These are phyloP conservation scores for Passer domesticus DNA, from an alignment of 2,113 vertebrate species.

Conservation along the genomic window DNA sequence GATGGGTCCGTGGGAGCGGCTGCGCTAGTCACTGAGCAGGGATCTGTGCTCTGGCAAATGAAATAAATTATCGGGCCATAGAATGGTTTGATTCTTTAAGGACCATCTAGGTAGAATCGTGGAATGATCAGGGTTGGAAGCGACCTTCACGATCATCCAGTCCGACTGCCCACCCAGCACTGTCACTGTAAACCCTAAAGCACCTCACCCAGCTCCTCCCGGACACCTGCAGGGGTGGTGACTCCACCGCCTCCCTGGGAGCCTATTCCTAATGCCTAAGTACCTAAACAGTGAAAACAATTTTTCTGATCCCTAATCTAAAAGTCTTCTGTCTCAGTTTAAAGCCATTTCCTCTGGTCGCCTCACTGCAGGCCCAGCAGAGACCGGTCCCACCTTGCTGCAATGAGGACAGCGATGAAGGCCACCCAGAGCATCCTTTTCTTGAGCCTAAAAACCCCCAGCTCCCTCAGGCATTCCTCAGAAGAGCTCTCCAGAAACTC, in stretches of 20 bases:
- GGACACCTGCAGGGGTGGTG: neutral
- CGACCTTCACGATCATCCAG: neutral
- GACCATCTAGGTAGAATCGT: fast-evolving
- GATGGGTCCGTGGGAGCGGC: neutral
- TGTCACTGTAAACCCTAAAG: neutral
- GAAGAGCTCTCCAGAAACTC: neutral
- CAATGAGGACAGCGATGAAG: neutral
- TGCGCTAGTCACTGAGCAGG: neutral
- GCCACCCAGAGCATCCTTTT: neutral
- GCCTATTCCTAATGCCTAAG: neutral
- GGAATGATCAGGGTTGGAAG: neutral
- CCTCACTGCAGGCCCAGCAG: neutral
- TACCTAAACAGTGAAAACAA: neutral
- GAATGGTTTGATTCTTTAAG: neutral
- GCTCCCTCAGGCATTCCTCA: neutral
- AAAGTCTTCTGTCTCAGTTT: neutral
- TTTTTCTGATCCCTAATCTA: fast-evolving
- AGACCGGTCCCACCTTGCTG: fast-evolving
- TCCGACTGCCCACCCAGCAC: neutral
- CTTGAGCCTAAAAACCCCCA: neutral
- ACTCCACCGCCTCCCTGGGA: neutral
- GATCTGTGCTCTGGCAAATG: neutral
- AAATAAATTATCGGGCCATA: fast-evolving
- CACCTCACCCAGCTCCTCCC: neutral
- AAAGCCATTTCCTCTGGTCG: neutral